A percentile compares a stretch with the other conserved stretches of the same genome.
phyloP scores from a whole-genome alignment of 2,797 vertebrate genomes.

The Pitangus sulphuratus region DNA sequence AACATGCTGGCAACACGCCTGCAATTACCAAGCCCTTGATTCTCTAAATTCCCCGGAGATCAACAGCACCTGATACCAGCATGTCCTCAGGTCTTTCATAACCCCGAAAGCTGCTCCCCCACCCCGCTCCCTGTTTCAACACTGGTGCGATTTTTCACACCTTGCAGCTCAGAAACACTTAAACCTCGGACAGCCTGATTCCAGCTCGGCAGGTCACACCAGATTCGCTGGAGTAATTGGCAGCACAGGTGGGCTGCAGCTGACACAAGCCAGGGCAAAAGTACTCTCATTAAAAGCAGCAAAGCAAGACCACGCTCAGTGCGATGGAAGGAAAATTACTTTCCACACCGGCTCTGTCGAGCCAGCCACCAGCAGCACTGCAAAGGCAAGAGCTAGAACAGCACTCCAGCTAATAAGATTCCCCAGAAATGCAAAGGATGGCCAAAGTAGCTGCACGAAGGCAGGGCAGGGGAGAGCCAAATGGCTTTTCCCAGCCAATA shows the following conservation, averaged over 20 bases:
- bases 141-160: constrained; percentile 59
- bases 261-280: constrained; percentile 49
- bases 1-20: not conserved
- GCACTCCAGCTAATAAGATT: not conserved
- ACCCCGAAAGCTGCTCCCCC: not conserved
- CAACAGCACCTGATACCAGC: constrained; percentile 51
- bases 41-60: constrained; percentile 37
- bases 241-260: constrained; percentile 58
- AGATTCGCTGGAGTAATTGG: constrained; percentile 49
- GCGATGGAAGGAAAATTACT: not conserved
- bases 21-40: constrained; percentile 59
- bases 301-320: not conserved
- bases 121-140: not conserved
- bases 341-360: not conserved
- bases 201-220: not conserved
- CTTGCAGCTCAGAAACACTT: constrained; percentile 47
- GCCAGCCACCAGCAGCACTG: not conserved
- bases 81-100: constrained; percentile 22
- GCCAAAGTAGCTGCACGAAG: not conserved
- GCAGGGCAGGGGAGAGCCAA: not conserved
- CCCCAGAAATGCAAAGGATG: not conserved
- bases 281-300: constrained; percentile 58
- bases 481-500: not conserved
- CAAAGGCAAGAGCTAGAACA: not conserved
- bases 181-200: constrained; percentile 20